Percentiles rank a stretch among this genome's conserved stretches.
Conservation (phyloP, 2,113 vertebrate genomes). For the Microtus pennsylvanicus region DNA sequence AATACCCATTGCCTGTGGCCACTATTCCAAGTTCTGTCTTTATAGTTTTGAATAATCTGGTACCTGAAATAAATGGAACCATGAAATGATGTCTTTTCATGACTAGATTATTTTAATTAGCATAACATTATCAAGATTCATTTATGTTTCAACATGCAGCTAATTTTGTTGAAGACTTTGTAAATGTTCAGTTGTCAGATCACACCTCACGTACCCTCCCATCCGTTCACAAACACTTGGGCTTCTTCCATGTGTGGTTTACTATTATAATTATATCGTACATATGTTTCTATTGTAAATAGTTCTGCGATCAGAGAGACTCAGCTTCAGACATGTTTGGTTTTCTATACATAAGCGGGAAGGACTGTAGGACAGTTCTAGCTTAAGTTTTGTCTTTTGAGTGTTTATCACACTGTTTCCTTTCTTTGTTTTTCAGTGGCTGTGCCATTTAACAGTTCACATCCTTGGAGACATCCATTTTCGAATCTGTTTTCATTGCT, state of each 20-base stretch:
- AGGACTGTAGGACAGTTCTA: background rate
- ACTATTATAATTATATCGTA: background rate
- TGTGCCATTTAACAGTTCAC: background rate
- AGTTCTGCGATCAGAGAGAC: background rate
- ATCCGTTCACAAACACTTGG: background rate
- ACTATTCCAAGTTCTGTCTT: background rate
- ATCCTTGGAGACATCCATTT: background rate
- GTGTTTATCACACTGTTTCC: background rate
- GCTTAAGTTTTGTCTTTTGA: background rate
- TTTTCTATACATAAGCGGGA: background rate
- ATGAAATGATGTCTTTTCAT: background rate
- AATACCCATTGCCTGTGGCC: background rate
- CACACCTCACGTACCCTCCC: background rate
- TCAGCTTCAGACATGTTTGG: background rate
- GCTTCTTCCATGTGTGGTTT: background rate
- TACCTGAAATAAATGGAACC: background rate
- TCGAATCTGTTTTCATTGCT: background rate
- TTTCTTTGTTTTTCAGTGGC: background rate
- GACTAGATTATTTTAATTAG: background rate
- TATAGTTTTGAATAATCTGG: background rate
- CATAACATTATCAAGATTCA: background rate
- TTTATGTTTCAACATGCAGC: background rate
- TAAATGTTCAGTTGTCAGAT: background rate
- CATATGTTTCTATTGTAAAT: background rate
- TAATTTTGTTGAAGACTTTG: background rate